Conservation (phyloP, 2,888 invertebrate genomes). For the Hypomecis atomaria region DNA sequence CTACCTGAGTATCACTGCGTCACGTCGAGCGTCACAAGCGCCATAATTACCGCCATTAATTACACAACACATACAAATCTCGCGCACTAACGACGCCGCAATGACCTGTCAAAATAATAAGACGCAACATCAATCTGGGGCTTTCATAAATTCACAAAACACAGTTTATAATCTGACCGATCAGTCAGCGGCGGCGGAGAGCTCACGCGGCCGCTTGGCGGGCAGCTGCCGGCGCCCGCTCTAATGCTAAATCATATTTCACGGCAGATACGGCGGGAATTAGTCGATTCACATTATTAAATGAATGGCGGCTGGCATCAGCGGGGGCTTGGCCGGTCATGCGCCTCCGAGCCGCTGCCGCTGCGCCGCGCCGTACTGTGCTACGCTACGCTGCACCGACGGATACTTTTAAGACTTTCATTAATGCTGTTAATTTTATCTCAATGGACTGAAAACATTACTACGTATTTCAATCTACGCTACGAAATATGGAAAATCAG, state of each 20-base stretch:
- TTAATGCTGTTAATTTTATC: too few relatives aligned
- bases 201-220: slow-evolving; percentile 50
- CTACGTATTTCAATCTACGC: too few relatives aligned
- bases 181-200: slow-evolving; percentile 59
- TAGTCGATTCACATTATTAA: slow-evolving; percentile 37
- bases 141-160: slow-evolving; percentile 66
- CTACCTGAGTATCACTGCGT: too few relatives aligned
- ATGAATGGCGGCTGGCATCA: slow-evolving; percentile 29
- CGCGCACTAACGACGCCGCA: slow-evolving; percentile 57
- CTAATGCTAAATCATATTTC: slow-evolving; percentile 61
- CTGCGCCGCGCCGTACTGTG: not conserved
- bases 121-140: slow-evolving; percentile 69
- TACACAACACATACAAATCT: slow-evolving; percentile 24
- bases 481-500: too few relatives aligned
- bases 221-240: slow-evolving; percentile 46
- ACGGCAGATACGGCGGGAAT: slow-evolving; percentile 42
- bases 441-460: too few relatives aligned
- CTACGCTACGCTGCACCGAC: too few relatives aligned
- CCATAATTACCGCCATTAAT: slow-evolving; percentile 37
- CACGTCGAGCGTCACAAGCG: slow-evolving; percentile 3
- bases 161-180: slow-evolving; percentile 73
- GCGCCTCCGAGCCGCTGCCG: slow-evolving; percentile 4
- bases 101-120: slow-evolving; percentile 77
- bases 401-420: too few relatives aligned
- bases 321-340: slow-evolving; percentile 2